Evolutionary conservation across 2,888 invertebrate genomes (phyloP).

Genomic region (Ormyrus pomaceus): DNA sequence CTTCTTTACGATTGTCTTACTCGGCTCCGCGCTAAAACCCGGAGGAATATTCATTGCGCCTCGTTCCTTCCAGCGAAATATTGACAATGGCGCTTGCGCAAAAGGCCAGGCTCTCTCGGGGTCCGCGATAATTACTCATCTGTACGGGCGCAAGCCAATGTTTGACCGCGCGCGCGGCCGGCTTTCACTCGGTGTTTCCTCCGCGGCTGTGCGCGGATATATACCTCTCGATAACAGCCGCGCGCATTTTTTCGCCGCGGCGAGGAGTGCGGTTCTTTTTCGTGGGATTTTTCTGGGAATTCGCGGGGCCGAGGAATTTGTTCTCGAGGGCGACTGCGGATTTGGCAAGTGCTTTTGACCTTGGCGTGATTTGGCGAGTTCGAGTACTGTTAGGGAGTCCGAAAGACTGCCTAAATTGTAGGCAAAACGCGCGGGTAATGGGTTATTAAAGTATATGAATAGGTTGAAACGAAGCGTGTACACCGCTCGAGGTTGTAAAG

Average conservation of each 20-base stretch:
- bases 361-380: slow-evolving; percentile 21
- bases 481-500: no score
- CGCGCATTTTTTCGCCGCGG: neutral
- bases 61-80: slow-evolving; percentile 43
- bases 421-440: no score
- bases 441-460: no score
- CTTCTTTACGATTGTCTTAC: slow-evolving; percentile 18
- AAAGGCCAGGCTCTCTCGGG: neutral
- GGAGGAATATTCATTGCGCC: slow-evolving; percentile 32
- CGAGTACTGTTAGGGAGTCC: no score
- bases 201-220: neutral
- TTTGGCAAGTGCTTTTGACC: slow-evolving; percentile 36
- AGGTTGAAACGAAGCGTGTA: no score
- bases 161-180: slow-evolving; percentile 38
- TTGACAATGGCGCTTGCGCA: slow-evolving; percentile 54
- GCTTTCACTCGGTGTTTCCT: slow-evolving; percentile 51
- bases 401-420: no score
- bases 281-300: neutral
- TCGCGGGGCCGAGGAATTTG: slow-evolving; percentile 6
- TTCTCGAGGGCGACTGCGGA: neutral
- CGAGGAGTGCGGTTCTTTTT: neutral
- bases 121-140: slow-evolving; percentile 51
- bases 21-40: neutral
- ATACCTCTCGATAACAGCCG: slow-evolving; percentile 8
- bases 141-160: slow-evolving; percentile 37